Percentiles rank a stretch among this genome's conserved stretches.
These are phyloP conservation scores for Syngnathus typhle DNA, from an alignment of 2,113 vertebrate species.

Conservation along the genomic window DNA sequence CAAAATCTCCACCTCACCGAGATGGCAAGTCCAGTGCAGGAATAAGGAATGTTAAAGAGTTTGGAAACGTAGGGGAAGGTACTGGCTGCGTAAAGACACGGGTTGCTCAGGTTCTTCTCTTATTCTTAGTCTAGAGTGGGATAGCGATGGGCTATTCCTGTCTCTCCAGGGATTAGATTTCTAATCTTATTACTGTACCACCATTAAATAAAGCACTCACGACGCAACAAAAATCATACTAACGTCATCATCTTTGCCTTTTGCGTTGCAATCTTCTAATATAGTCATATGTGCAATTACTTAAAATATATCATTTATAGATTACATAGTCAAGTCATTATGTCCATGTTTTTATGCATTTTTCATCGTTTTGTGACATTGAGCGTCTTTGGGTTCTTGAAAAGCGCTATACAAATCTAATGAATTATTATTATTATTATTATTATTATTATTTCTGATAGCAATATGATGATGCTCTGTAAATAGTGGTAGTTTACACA, in stretches of 20 bases:
- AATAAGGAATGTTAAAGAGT: background rate
- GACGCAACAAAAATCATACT: conserved; percentile 24
- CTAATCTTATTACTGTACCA: conserved; percentile 68
- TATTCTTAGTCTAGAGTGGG: conserved; percentile 12
- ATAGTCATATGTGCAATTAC: background rate
- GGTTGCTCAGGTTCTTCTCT: background rate
- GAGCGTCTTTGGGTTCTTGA: too few species aligned
- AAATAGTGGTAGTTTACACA: conserved; percentile 27
- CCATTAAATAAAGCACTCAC: conserved; percentile 32
- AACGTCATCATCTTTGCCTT: background rate
- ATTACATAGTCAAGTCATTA: background rate
- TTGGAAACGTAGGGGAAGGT: conserved; percentile 13
- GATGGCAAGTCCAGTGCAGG: background rate
- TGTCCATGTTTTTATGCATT: background rate
- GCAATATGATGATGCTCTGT: background rate
- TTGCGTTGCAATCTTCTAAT: background rate
- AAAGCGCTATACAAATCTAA: too few species aligned
- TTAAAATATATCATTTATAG: background rate
- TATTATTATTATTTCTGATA: too few species aligned
- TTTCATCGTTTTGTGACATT: background rate
- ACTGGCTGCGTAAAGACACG: background rate
- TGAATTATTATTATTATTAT: too few species aligned
- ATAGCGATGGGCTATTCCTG: conserved; percentile 50
- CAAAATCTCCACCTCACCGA: conserved; percentile 10
- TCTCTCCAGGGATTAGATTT: conserved; percentile 60